Conservation (phyloP, 2,113 vertebrate species). For the Rhinolophus sinicus region DNA sequence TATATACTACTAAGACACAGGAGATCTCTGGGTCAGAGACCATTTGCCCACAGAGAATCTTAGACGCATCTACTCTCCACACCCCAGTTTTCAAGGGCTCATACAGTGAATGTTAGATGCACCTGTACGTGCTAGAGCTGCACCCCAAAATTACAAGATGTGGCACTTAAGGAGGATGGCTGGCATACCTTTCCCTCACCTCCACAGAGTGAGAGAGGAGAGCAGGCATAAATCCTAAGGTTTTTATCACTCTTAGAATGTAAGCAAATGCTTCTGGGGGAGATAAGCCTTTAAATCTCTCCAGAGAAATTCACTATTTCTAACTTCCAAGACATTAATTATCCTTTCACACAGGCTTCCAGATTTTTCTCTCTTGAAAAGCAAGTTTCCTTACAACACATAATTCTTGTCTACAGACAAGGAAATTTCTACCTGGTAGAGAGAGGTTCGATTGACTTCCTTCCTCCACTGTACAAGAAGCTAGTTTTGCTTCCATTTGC, state of each 20-base stretch:
- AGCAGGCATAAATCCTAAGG: not conserved
- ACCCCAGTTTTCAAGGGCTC: not conserved
- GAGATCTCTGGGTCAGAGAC: not conserved
- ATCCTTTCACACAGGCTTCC: not conserved
- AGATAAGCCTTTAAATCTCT: constrained; percentile 6
- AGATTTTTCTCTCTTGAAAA: not conserved
- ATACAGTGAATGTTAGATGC: not conserved
- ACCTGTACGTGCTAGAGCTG: not conserved
- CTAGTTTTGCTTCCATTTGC: not conserved
- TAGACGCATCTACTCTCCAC: too few relatives aligned
- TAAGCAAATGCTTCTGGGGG: not conserved
- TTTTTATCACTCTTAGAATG: not conserved
- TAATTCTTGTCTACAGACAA: not conserved
- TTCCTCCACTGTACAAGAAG: not conserved
- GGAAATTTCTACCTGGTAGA: not conserved
- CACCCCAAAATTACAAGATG: not conserved
- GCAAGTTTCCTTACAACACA: not conserved
- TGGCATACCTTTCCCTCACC: not conserved
- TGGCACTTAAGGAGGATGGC: not conserved
- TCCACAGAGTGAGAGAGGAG: not conserved
- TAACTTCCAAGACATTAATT: not conserved
- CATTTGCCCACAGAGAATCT: not conserved
- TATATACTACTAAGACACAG: not conserved
- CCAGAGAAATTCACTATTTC: not conserved
- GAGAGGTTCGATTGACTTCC: not conserved